A percentile compares a stretch with the other conserved stretches of the same genome.
These are phyloP conservation scores for Hypselothyrea guttata DNA, from an alignment of 2,888 invertebrate species.

Conservation along the genomic window DNA sequence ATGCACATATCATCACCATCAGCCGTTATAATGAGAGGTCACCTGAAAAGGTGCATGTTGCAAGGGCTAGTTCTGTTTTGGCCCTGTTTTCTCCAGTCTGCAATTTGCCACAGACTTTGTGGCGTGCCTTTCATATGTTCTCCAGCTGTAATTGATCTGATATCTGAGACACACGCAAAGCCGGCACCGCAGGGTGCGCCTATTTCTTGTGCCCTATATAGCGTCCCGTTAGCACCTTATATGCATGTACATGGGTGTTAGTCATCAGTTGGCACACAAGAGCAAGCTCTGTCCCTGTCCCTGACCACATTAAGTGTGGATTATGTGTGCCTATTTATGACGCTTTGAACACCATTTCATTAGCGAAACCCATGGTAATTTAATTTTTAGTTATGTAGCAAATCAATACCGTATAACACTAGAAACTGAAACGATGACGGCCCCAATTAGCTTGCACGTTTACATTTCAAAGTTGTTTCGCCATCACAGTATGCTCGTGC, in stretches of 20 bases:
- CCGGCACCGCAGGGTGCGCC: constrained; percentile 1
- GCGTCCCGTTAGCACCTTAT: neutral
- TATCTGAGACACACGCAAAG: constrained; percentile 9
- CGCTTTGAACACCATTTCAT: too few relatives aligned
- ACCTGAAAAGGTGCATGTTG: constrained; percentile 24
- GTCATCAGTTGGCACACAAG: constrained; percentile 5
- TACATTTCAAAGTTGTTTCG: too few relatives aligned
- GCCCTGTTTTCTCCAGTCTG: constrained; percentile 21
- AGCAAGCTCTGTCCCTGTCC: too few relatives aligned
- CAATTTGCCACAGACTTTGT: constrained; percentile 16
- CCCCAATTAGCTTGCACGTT: too few relatives aligned
- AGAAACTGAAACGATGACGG: too few relatives aligned
- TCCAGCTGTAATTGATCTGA: constrained; percentile 4
- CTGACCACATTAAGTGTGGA: neutral
- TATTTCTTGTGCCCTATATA: neutral
- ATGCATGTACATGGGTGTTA: neutral
- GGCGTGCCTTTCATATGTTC: constrained; percentile 20
- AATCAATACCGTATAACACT: too few relatives aligned
- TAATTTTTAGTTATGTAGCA: too few relatives aligned
- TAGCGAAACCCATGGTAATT: too few relatives aligned
- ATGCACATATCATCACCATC: constrained; percentile 48
- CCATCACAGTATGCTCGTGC: too few relatives aligned
- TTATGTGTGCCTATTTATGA: too few relatives aligned
- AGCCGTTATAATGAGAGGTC: constrained; percentile 37
- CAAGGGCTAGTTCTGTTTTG: constrained; percentile 20